Conservation (phyloP, 1,140 invertebrate species). For the Rhysida immarginata region DNA sequence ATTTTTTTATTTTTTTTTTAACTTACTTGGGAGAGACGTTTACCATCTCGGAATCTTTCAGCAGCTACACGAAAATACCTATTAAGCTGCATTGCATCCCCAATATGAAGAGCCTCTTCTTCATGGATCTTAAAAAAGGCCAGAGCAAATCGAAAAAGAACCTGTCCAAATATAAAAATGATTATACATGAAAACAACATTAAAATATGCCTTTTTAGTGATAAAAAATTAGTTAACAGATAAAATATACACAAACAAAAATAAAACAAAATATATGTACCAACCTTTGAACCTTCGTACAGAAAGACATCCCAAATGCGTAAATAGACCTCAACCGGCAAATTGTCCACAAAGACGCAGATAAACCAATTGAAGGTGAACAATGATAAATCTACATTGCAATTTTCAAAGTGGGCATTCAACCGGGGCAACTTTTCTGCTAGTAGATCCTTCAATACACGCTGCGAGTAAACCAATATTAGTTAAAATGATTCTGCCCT, state of each 20-base stretch:
- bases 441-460: constrained; percentile 39
- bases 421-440: constrained; percentile 38
- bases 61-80: constrained; percentile 30
- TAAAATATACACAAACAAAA: too few relatives aligned
- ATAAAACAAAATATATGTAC: too few relatives aligned
- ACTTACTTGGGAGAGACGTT: constrained; percentile 13
- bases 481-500: too few relatives aligned
- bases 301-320: constrained; percentile 42
- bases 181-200: too few relatives aligned
- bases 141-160: constrained; percentile 40
- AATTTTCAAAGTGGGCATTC: constrained; percentile 31
- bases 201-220: too few relatives aligned
- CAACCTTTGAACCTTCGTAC: constrained; percentile 37
- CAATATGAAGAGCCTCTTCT: constrained; percentile 31
- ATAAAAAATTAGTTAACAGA: too few relatives aligned
- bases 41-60: constrained; percentile 29
- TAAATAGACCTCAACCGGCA: constrained; percentile 36
- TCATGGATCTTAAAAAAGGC: constrained; percentile 38
- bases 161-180: too few relatives aligned
- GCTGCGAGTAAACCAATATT: too few relatives aligned
- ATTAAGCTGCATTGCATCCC: constrained; percentile 28
- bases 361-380: constrained; percentile 45
- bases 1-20: too few relatives aligned
- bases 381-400: constrained; percentile 36
- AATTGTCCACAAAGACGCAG: constrained; percentile 41